These are phyloP conservation scores for Cheilosia soror DNA, from an alignment of 2,888 invertebrate genomes.

Conservation along the genomic window DNA sequence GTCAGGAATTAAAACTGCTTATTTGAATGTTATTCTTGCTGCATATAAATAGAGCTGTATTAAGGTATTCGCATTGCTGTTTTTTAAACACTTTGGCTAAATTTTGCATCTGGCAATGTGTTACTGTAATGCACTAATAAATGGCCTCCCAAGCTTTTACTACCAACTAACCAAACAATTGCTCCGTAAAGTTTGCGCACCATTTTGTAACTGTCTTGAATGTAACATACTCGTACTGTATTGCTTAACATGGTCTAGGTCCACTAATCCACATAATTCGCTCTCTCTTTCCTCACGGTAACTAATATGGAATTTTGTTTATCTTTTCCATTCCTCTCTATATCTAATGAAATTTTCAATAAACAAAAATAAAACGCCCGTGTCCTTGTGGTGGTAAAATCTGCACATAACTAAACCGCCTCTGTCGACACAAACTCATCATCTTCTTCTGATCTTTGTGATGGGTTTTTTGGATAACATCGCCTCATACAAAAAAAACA, in stretches of 20 bases:
- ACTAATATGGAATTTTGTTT: slow-evolving; percentile 75
- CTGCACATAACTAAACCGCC: slow-evolving; percentile 43
- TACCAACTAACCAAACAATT: slow-evolving; percentile 7
- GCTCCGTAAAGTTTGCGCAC: slow-evolving; percentile 35
- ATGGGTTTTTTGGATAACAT: slow-evolving; percentile 54
- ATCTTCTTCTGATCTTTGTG: slow-evolving; percentile 30
- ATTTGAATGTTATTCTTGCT: slow-evolving; percentile 44
- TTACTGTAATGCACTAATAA: slow-evolving; percentile 18
- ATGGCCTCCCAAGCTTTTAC: slow-evolving; percentile 23
- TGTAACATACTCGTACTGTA: slow-evolving; percentile 36
- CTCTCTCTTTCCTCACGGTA: slow-evolving; percentile 56
- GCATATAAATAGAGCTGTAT: slow-evolving; percentile 15
- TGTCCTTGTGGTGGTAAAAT: slow-evolving; percentile 57
- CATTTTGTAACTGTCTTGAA: slow-evolving; percentile 40
- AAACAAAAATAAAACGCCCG: slow-evolving; percentile 23
- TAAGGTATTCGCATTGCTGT: slow-evolving; percentile 28
- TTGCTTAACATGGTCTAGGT: slow-evolving; percentile 59
- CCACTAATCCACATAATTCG: slow-evolving; percentile 65
- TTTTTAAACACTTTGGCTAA: slow-evolving; percentile 3
- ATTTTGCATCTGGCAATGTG: slow-evolving; percentile 29
- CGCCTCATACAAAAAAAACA: slow-evolving; percentile 17
- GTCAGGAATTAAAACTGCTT: slow-evolving; percentile 26
- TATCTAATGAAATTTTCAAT: slow-evolving; percentile 27
- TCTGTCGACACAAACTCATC: slow-evolving; percentile 11
- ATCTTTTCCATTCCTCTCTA: slow-evolving; percentile 68